These are phyloP conservation scores for Microctonus hyperodae DNA, from an alignment of 2,888 invertebrate genomes.

Conservation along the genomic window DNA sequence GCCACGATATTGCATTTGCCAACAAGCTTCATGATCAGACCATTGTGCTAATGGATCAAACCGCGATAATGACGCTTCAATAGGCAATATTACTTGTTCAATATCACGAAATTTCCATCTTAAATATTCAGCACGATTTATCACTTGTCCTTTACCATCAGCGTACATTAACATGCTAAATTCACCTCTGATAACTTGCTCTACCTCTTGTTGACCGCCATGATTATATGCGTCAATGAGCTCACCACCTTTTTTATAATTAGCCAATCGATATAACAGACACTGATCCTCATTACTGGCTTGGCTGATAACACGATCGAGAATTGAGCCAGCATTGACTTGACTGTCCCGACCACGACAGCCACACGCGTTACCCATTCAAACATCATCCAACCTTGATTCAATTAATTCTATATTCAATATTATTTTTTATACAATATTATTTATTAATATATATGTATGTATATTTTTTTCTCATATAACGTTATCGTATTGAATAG, in stretches of 20 bases:
- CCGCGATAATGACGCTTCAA: slow-evolving; percentile 83
- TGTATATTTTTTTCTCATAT: not conserved
- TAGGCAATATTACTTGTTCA: slow-evolving; percentile 81
- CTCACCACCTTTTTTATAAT: slow-evolving; percentile 92
- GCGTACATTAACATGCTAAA: slow-evolving; percentile 89
- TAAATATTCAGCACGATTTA: slow-evolving; percentile 87
- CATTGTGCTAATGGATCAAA: slow-evolving; percentile 89
- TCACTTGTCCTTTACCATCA: slow-evolving; percentile 82
- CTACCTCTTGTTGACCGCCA: slow-evolving; percentile 84
- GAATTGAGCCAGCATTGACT: slow-evolving; percentile 75
- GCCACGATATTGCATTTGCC: slow-evolving; percentile 97
- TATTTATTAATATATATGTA: not conserved
- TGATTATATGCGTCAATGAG: slow-evolving; percentile 85
- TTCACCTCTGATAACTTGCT: slow-evolving; percentile 84
- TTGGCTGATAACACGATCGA: slow-evolving; percentile 90
- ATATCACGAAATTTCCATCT: slow-evolving; percentile 90
- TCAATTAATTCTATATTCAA: slow-evolving; percentile 1
- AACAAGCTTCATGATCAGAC: slow-evolving; percentile 92
- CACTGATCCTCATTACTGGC: slow-evolving; percentile 87
- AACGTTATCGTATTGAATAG: slow-evolving; percentile 29
- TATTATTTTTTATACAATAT: not conserved
- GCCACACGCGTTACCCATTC: slow-evolving; percentile 61
- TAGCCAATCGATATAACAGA: slow-evolving; percentile 84
- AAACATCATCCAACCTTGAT: slow-evolving; percentile 45
- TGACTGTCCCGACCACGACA: slow-evolving; percentile 59